A percentile compares a stretch with the other conserved stretches of the same genome.
Evolutionary conservation across 1,140 invertebrate genomes (phyloP).

Genomic region (Drosophila sp.): DNA sequence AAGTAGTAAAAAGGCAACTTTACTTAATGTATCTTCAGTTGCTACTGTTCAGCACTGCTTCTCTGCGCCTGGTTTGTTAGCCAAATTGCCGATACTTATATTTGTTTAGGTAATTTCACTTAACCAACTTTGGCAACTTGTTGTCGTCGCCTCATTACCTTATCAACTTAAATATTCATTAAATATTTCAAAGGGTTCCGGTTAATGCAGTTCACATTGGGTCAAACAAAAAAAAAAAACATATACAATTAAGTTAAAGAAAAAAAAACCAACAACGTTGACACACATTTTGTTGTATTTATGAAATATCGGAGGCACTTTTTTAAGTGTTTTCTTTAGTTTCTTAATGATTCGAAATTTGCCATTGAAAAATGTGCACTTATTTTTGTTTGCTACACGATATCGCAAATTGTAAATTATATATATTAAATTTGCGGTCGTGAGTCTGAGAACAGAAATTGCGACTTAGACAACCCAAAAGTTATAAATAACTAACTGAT

Average conservation of each 20-base stretch:
- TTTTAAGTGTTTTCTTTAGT: constrained; percentile 27
- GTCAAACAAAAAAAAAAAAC: constrained; percentile 26
- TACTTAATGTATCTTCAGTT: background rate
- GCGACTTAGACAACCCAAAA: constrained; percentile 7
- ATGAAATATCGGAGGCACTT: constrained; percentile 6
- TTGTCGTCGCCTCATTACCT: background rate
- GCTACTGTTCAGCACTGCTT: background rate
- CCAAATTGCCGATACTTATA: constrained; percentile 18
- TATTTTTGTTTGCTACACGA: constrained; percentile 41
- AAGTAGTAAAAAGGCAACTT: background rate
- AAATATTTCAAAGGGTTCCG: constrained; percentile 38
- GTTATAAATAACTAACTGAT: too few relatives aligned
- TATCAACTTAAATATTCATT: constrained; percentile 25
- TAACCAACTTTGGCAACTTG: constrained; percentile 3
- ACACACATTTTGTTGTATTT: background rate
- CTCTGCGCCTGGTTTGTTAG: background rate
- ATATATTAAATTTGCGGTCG: background rate
- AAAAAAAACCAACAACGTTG: constrained; percentile 9
- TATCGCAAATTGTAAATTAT: constrained; percentile 37
- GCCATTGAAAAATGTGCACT: constrained; percentile 32
- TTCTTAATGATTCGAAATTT: constrained; percentile 24
- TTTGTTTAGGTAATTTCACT: constrained; percentile 26
- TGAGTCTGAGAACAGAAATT: constrained; percentile 13
- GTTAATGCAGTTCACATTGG: constrained; percentile 36
- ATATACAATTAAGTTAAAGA: constrained; percentile 27